These are phyloP conservation scores for Sciurus vulgaris DNA, from an alignment of 2,797 vertebrate species.

Conservation along the genomic window DNA sequence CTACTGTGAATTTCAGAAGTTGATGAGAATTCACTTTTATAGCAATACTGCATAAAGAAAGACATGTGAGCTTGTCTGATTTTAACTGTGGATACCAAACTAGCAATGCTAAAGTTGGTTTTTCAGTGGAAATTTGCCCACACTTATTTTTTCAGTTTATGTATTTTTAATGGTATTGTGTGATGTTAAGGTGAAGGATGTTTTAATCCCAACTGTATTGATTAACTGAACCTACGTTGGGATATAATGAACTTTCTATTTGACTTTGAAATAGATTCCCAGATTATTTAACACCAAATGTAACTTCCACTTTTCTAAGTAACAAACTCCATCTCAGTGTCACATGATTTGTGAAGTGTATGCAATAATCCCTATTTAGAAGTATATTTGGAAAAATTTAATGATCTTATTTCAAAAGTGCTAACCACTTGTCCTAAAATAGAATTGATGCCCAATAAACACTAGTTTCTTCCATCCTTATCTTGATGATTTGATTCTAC, in stretches of 20 bases:
- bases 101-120: background rate
- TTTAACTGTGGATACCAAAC: background rate
- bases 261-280: slow-evolving; percentile 6
- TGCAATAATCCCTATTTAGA: background rate
- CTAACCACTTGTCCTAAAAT: background rate
- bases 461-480: background rate
- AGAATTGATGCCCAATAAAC: background rate
- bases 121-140: slow-evolving; percentile 43
- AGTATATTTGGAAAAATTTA: background rate
- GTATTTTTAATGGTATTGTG: background rate
- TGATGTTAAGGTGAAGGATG: background rate
- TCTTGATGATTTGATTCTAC: background rate
- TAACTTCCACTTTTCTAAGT: background rate
- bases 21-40: slow-evolving; percentile 75
- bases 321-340: background rate
- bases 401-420: background rate
- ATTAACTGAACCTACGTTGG: background rate
- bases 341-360: accelerated
- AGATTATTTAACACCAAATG: background rate
- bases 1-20: slow-evolving; percentile 61
- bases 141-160: background rate
- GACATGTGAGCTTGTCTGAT: background rate
- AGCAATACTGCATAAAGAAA: background rate
- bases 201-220: background rate
- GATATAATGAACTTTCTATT: background rate